Conservation (phyloP, 2,113 vertebrate species). For the Bufo gargarizans region DNA sequence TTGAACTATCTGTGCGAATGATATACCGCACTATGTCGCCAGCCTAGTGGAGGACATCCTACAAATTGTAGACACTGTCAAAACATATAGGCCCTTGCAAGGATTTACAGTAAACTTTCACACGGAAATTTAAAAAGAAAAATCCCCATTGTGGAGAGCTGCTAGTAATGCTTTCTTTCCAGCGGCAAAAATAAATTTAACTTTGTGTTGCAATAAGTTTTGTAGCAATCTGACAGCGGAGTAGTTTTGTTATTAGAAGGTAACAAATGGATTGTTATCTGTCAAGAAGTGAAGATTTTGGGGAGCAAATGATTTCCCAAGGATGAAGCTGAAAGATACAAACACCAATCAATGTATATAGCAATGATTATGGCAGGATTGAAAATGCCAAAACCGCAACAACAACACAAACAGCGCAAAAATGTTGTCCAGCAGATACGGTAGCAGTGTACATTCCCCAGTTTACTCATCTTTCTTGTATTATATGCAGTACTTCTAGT, state of each 20-base stretch:
- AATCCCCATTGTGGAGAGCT: not conserved
- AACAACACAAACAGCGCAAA: not conserved
- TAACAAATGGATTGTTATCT: conserved; percentile 43
- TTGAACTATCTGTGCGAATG: conserved; percentile 56
- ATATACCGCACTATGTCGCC: conserved; percentile 41
- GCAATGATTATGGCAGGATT: not conserved
- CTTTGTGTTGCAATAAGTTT: conserved; percentile 23
- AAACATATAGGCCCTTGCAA: conserved; percentile 45
- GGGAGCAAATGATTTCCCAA: conserved; percentile 15
- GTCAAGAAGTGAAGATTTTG: not conserved
- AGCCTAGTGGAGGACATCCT: conserved; percentile 45
- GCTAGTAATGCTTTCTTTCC: conserved; percentile 16
- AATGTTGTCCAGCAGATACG: not conserved
- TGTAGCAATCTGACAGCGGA: not conserved
- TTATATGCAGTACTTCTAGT: not conserved
- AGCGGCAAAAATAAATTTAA: conserved; percentile 43
- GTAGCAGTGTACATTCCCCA: not conserved
- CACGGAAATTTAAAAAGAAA: conserved; percentile 40
- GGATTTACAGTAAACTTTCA: conserved; percentile 54
- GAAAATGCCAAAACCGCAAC: not conserved
- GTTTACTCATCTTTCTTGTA: not conserved
- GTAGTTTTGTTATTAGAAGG: conserved; percentile 27
- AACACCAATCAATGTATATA: not conserved
- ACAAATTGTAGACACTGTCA: conserved; percentile 54
- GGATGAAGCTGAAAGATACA: not conserved